A percentile compares a stretch with the other conserved stretches of the same genome.
Evolutionary conservation across 2,888 invertebrate species (phyloP).

Genomic region (Dioctria linearis): DNA sequence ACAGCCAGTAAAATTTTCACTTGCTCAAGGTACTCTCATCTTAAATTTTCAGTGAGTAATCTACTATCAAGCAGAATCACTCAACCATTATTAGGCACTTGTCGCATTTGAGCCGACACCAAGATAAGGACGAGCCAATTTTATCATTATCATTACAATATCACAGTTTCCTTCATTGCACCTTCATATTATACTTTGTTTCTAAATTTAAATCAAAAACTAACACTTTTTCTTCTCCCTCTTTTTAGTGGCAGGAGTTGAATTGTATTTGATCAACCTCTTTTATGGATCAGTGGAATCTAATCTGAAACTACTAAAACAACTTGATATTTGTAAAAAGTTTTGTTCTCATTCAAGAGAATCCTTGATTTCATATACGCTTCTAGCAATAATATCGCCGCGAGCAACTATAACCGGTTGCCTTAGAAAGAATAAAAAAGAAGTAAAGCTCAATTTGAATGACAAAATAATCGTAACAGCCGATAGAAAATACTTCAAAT

Average conservation of each 20-base stretch:
- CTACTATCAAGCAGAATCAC: too few relatives aligned
- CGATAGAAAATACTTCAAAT: not conserved
- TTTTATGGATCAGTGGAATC: constrained; percentile 7
- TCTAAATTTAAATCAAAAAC: too few relatives aligned
- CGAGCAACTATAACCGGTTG: constrained; percentile 7
- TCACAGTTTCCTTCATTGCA: too few relatives aligned
- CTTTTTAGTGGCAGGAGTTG: not conserved
- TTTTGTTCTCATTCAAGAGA: constrained; percentile 2
- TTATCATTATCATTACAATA: too few relatives aligned
- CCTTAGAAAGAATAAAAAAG: not conserved
- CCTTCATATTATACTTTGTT: too few relatives aligned
- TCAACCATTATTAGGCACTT: too few relatives aligned
- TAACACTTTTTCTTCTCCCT: not conserved
- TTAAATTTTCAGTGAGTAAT: too few relatives aligned
- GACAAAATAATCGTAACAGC: constrained; percentile 16
- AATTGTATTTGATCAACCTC: not conserved
- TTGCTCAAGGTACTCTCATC: too few relatives aligned
- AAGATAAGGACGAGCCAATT: too few relatives aligned
- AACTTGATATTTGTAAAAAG: not conserved
- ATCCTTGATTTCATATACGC: not conserved
- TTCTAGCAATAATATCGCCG: constrained; percentile 16
- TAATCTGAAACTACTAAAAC: not conserved
- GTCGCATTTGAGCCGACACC: too few relatives aligned
- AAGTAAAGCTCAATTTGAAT: not conserved
- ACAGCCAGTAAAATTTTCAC: too few relatives aligned